Conservation (phyloP, 2,113 vertebrate genomes). For the Podarcis raffonei region DNA sequence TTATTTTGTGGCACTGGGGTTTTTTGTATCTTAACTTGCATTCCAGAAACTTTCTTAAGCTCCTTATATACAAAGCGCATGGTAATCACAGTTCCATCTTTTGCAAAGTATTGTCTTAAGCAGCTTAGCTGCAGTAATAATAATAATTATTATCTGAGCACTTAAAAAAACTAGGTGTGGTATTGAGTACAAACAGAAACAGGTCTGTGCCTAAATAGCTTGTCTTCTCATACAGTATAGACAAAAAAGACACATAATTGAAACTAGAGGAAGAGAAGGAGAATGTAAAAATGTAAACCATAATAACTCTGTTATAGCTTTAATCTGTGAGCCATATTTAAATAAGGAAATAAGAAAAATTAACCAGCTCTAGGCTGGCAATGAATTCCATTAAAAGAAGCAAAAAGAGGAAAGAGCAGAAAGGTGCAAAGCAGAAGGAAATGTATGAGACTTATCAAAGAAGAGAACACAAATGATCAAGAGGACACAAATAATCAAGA, state of each 20-base stretch:
- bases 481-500: not conserved
- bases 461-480: not conserved
- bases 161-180: not conserved
- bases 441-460: not conserved
- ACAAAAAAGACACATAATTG: not conserved
- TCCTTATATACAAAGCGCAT: not conserved
- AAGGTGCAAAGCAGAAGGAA: not conserved
- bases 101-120: not conserved
- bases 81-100: not conserved
- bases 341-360: not conserved
- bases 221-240: not conserved
- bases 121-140: not conserved
- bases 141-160: not conserved
- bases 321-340: not conserved
- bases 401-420: not conserved
- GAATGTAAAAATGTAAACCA: not conserved
- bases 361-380: not conserved
- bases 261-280: not conserved
- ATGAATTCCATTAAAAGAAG: not conserved
- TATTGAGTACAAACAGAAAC: not conserved
- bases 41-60: not conserved
- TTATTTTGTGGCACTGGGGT: not conserved
- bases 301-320: not conserved
- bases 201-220: not conserved
- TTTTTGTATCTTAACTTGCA: not conserved